phyloP scores from a whole-genome alignment of 2,113 vertebrate genomes.

The Bombycilla garrulus region DNA sequence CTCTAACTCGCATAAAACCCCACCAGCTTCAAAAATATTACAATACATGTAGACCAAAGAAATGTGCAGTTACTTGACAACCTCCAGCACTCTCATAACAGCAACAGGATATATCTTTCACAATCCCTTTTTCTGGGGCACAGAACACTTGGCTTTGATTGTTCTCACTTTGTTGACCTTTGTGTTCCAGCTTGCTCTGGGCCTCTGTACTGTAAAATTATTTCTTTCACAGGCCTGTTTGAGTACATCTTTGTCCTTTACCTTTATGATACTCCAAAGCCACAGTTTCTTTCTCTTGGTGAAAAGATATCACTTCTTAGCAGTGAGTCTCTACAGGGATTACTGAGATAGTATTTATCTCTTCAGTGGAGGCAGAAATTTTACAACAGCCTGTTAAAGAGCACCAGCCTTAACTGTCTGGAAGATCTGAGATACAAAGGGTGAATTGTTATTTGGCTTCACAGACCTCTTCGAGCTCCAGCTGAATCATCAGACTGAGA shows the following conservation, averaged over 20 bases:
- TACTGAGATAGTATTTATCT: not conserved
- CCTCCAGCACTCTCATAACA: not conserved
- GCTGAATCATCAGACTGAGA: not conserved
- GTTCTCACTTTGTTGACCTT: not conserved
- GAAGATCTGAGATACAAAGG: not conserved
- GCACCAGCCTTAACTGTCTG: accelerated
- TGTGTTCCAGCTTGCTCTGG: not conserved
- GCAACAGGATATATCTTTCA: not conserved
- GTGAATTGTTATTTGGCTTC: not conserved
- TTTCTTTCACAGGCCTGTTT: not conserved
- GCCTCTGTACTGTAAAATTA: not conserved
- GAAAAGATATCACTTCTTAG: not conserved
- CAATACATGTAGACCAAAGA: not conserved
- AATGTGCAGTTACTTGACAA: not conserved
- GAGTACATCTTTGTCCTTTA: not conserved
- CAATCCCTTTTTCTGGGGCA: not conserved
- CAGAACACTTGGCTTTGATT: not conserved
- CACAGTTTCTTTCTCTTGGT: not conserved
- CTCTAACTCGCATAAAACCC: not conserved
- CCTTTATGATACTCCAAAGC: not conserved
- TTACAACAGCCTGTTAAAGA: not conserved
- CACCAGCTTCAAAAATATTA: not conserved
- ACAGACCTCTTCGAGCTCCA: not conserved
- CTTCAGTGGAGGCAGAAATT: not conserved
- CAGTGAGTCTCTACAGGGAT: not conserved